Conservation (phyloP, 2,888 invertebrate genomes). For the Mythimna lalbum region DNA sequence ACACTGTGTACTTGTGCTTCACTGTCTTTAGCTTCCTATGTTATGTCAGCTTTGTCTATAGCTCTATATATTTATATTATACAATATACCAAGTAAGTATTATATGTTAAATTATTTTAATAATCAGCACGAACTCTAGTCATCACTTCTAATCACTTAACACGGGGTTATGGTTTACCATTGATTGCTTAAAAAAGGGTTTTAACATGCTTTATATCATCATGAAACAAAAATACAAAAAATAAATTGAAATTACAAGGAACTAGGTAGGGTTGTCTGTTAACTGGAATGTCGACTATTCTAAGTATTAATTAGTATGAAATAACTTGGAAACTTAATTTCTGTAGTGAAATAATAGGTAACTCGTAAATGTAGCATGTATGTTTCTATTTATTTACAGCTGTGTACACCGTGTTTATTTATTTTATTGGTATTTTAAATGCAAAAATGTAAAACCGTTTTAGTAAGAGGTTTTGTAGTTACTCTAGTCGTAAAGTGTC, state of each 20-base stretch:
- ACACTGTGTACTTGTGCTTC: slow-evolving; percentile 72
- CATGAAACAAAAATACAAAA: slow-evolving; percentile 15
- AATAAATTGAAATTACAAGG: slow-evolving; percentile 51
- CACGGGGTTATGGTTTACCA: slow-evolving; percentile 55
- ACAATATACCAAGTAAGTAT: slow-evolving; percentile 41
- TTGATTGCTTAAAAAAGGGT: slow-evolving; percentile 56
- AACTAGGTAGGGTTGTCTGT: slow-evolving; percentile 56
- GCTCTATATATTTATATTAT: slow-evolving; percentile 60
- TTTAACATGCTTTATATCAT: slow-evolving; percentile 56
- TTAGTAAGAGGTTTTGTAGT: too few relatives aligned
- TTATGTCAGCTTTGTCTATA: slow-evolving; percentile 71
- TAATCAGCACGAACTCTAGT: slow-evolving; percentile 32
- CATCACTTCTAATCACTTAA: slow-evolving; percentile 49
- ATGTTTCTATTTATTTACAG: slow-evolving; percentile 42
- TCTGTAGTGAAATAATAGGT: slow-evolving; percentile 46
- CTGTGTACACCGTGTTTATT: slow-evolving; percentile 34
- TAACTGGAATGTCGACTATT: slow-evolving; percentile 55
- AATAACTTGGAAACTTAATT: slow-evolving; percentile 47
- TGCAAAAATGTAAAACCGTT: too few relatives aligned
- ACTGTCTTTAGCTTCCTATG: slow-evolving; percentile 71
- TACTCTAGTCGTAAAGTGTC: too few relatives aligned
- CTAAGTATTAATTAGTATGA: slow-evolving; percentile 24
- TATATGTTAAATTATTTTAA: slow-evolving; percentile 36
- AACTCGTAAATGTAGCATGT: slow-evolving; percentile 68
- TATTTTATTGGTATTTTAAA: slow-evolving; percentile 9